Conservation (phyloP, 2,113 vertebrate genomes). For the Emydura subglobosa region DNA sequence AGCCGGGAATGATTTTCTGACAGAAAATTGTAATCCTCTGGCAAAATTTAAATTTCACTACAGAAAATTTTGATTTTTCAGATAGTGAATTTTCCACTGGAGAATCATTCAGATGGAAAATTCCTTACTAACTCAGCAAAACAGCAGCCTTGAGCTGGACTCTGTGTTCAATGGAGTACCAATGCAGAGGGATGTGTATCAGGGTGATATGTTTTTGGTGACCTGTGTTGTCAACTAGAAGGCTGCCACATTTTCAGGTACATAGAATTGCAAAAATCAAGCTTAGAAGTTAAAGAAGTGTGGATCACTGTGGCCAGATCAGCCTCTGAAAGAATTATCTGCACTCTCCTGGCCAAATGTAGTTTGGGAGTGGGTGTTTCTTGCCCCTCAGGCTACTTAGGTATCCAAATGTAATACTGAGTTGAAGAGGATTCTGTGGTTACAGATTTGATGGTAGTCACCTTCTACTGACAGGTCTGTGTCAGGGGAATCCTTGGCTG, state of each 20-base stretch:
- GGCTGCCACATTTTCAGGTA: not conserved
- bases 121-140: not conserved
- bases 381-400: not conserved
- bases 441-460: not conserved
- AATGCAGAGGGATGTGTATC: not conserved
- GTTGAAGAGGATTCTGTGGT: not conserved
- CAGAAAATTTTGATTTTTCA: not conserved
- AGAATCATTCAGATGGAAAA: not conserved
- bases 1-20: not conserved
- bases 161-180: not conserved
- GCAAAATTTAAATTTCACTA: not conserved
- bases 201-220: not conserved
- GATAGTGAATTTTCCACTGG: not conserved
- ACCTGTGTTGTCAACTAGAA: not conserved
- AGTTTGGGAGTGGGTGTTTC: not conserved
- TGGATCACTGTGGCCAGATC: not conserved
- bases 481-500: not conserved
- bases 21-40: not conserved
- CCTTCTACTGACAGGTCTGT: not conserved
- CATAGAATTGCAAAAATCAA: not conserved
- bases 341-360: not conserved
- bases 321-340: not conserved
- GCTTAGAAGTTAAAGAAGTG: not conserved
- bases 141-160: not conserved
- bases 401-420: not conserved